Evolutionary conservation across 2,888 invertebrate species (phyloP).

Genomic region (Phytoseiulus persimilis): DNA sequence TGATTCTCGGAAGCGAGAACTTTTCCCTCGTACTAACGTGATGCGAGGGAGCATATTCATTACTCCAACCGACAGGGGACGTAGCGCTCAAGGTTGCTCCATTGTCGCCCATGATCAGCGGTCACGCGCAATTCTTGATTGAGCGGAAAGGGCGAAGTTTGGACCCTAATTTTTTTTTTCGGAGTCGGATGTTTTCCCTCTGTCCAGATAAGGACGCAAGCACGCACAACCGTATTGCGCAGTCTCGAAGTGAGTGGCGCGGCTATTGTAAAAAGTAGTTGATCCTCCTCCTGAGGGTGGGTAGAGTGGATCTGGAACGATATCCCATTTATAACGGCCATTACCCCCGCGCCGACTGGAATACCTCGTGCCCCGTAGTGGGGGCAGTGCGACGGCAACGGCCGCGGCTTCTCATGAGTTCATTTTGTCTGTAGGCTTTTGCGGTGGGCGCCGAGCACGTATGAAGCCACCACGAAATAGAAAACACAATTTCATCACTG

Average conservation of each 20-base stretch:
- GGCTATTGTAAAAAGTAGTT: constrained; percentile 8
- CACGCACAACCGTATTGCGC: background rate
- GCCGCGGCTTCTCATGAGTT: background rate
- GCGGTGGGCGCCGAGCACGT: background rate
- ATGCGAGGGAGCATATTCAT: background rate
- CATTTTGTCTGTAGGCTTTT: background rate
- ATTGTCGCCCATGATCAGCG: background rate
- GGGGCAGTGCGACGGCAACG: background rate
- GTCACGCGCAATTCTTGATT: background rate
- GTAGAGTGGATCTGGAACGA: constrained; percentile 27
- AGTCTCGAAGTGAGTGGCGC: background rate
- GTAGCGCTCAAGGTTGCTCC: background rate
- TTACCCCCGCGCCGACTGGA: background rate
- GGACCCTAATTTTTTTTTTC: no score
- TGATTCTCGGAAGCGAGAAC: background rate
- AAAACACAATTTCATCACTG: background rate
- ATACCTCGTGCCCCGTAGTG: background rate
- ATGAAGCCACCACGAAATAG: background rate
- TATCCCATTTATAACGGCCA: constrained; percentile 35
- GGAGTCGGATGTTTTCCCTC: no score
- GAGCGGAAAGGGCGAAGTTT: no score
- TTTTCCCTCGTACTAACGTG: background rate
- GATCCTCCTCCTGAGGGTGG: constrained; percentile 22
- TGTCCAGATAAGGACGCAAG: background rate
- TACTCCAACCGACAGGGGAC: background rate